Evolutionary conservation across 2,113 vertebrate species (phyloP).

Genomic region (Seriola rivoliana): DNA sequence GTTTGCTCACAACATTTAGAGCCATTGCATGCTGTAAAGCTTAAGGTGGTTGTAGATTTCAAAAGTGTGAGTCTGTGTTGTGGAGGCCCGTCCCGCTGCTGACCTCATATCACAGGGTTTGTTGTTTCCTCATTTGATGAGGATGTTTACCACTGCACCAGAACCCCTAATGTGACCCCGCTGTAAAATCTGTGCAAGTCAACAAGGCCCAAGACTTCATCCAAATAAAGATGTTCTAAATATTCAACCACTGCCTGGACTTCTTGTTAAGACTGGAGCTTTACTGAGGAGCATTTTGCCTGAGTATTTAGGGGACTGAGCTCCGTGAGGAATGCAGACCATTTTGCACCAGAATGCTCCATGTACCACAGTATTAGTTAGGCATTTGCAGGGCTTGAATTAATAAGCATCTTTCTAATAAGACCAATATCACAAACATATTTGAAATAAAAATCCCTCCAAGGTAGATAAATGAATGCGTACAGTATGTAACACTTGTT

Average conservation of each 20-base stretch:
- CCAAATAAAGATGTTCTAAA: conserved; percentile 66
- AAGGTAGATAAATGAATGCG: neutral
- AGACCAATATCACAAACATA: neutral
- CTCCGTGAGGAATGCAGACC: neutral
- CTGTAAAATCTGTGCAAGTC: conserved; percentile 61
- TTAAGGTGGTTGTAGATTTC: conserved; percentile 54
- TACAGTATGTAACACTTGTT: conserved; percentile 3
- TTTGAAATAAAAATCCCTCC: neutral
- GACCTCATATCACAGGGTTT: conserved; percentile 19
- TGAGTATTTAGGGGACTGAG: neutral
- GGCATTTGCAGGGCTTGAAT: neutral
- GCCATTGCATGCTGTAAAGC: conserved; percentile 71
- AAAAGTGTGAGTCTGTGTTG: conserved; percentile 29
- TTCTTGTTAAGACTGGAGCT: neutral
- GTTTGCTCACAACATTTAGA: conserved; percentile 36
- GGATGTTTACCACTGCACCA: conserved; percentile 40
- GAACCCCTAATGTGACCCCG: conserved; percentile 36
- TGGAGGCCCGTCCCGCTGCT: conserved; percentile 29
- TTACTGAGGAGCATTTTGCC: neutral
- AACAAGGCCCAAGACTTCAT: conserved; percentile 42
- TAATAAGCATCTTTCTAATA: neutral
- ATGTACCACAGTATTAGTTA: conserved; percentile 29
- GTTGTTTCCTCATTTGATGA: conserved; percentile 48
- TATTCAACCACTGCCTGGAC: conserved; percentile 14
- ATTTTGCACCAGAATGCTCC: conserved; percentile 38